Evolutionary conservation across 2,888 invertebrate genomes (phyloP).

Genomic region (Idaea aversata): DNA sequence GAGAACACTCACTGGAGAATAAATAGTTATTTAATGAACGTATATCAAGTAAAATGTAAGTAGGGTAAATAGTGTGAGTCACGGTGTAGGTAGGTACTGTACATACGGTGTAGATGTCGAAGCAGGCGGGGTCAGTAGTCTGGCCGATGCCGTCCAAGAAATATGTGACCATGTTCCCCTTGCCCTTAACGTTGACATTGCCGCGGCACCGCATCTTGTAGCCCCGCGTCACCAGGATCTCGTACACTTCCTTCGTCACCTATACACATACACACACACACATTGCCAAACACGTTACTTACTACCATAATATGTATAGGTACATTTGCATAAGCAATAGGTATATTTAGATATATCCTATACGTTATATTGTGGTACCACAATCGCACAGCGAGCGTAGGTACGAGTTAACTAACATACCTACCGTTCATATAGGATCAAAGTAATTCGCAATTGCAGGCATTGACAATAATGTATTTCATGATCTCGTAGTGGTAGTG

Average conservation of each 20-base stretch:
- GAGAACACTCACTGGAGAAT: too few relatives aligned
- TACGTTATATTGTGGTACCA: slow-evolving; percentile 50
- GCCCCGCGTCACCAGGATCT: slow-evolving; percentile 87
- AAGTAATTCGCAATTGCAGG: neutral
- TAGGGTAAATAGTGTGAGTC: neutral
- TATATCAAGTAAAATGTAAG: too few relatives aligned
- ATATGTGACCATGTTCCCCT: slow-evolving; percentile 96
- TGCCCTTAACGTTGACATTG: slow-evolving; percentile 94
- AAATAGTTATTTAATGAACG: too few relatives aligned
- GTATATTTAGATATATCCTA: neutral
- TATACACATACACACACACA: slow-evolving; percentile 49
- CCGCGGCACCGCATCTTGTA: slow-evolving; percentile 93
- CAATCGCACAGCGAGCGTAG: slow-evolving; percentile 40
- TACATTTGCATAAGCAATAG: slow-evolving; percentile 5
- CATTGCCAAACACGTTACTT: slow-evolving; percentile 8
- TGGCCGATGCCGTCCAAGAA: slow-evolving; percentile 83
- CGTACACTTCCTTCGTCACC: slow-evolving; percentile 94
- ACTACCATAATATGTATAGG: neutral
- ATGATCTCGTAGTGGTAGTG: neutral
- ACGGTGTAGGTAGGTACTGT: too few relatives aligned
- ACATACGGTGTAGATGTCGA: slow-evolving; percentile 59
- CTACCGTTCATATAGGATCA: neutral
- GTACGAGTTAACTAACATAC: neutral
- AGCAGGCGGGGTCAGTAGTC: slow-evolving; percentile 28
- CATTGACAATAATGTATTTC: neutral